Conservation (phyloP, 1,140 invertebrate species). For the Batillaria attramentaria region DNA sequence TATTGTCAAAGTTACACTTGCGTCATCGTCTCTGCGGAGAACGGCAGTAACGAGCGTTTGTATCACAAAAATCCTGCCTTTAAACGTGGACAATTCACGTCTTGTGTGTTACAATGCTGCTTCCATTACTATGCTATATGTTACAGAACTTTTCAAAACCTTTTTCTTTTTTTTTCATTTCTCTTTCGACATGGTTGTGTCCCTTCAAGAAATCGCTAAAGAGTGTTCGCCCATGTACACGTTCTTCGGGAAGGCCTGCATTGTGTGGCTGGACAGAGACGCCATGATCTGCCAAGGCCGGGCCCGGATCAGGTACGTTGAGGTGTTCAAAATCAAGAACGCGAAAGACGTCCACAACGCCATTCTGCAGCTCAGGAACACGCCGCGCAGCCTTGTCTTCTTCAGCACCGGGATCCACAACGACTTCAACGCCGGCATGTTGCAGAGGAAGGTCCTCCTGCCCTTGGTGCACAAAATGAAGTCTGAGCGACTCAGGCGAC, state of each 20-base stretch:
- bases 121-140: too few relatives aligned
- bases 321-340: background rate
- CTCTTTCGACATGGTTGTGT: too few relatives aligned
- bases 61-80: too few relatives aligned
- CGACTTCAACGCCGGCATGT: background rate
- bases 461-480: too few relatives aligned
- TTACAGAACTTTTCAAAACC: too few relatives aligned
- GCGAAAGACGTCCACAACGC: background rate
- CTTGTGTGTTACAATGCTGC: too few relatives aligned
- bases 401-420: slow-evolving; percentile 35
- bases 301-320: slow-evolving; percentile 16
- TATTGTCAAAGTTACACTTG: too few relatives aligned
- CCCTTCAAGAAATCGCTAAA: background rate
- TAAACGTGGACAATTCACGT: too few relatives aligned
- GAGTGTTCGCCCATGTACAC: slow-evolving; percentile 9
- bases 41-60: too few relatives aligned
- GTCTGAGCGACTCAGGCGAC: slow-evolving; percentile 24
- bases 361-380: background rate
- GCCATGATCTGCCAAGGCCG: background rate
- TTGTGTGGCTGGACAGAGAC: background rate
- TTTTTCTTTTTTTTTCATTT: too few relatives aligned
- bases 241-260: background rate
- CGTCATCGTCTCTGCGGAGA: too few relatives aligned
- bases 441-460: background rate
- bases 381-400: slow-evolving; percentile 11